Percentiles rank a stretch among this genome's conserved stretches.
phyloP scores from a whole-genome alignment of 2,888 invertebrate genomes.

The Chironomus tentans region DNA sequence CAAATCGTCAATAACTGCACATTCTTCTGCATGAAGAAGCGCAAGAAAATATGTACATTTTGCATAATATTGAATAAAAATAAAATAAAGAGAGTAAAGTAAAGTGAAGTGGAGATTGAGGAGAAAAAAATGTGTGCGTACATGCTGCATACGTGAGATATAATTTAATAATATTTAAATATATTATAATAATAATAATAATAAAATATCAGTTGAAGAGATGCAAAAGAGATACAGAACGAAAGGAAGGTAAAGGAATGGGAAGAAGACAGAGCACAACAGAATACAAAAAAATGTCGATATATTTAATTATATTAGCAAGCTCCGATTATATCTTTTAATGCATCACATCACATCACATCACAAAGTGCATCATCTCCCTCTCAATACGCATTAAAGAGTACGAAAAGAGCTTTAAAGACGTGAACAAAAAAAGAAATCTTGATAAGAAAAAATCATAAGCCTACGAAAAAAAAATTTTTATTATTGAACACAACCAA shows the following conservation, averaged over 20 bases:
- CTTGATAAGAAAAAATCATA: slow-evolving; percentile 23
- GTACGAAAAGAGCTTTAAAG: not conserved
- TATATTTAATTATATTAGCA: slow-evolving; percentile 20
- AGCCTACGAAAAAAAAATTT: not conserved
- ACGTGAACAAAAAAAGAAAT: not conserved
- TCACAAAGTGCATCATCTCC: no score
- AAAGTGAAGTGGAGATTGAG: not conserved
- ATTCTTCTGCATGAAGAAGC: no score
- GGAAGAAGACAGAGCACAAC: not conserved
- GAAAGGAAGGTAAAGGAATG: not conserved
- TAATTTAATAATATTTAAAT: slow-evolving; percentile 19
- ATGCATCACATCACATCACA: no score
- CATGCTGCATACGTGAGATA: slow-evolving; percentile 10
- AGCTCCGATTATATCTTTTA: slow-evolving; percentile 8
- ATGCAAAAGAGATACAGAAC: not conserved
- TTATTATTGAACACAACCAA: not conserved
- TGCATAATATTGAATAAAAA: not conserved
- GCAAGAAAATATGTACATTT: not conserved
- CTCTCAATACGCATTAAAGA: no score
- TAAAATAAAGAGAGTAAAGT: not conserved
- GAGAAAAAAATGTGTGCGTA: not conserved
- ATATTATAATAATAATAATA: slow-evolving; percentile 9
- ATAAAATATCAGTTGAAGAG: not conserved
- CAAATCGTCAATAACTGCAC: no score
- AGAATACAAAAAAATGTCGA: not conserved